phyloP scores from a whole-genome alignment of 2,888 invertebrate species.

The Mythimna loreyi region DNA sequence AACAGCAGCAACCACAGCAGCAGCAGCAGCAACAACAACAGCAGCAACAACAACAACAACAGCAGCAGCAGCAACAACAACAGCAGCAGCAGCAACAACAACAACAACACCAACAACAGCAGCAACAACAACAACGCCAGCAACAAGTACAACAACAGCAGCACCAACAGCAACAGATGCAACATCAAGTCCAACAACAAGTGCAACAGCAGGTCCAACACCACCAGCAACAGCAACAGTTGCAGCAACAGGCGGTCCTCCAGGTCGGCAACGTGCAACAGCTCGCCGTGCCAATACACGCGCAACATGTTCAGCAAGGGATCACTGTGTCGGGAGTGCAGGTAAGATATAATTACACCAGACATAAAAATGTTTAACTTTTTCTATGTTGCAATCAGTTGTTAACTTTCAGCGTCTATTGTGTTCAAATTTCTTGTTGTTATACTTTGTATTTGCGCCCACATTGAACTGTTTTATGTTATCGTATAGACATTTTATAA shows the following conservation, averaged over 20 bases:
- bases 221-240: slow-evolving; percentile 69
- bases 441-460: no score
- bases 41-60: slow-evolving; percentile 24
- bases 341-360: slow-evolving; percentile 65
- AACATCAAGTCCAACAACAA: slow-evolving; percentile 69
- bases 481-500: no score
- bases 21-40: slow-evolving; percentile 24
- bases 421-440: no score
- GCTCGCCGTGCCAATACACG: slow-evolving; percentile 83
- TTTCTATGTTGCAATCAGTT: no score
- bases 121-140: slow-evolving; percentile 35
- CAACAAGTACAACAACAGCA: slow-evolving; percentile 35
- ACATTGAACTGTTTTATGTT: no score
- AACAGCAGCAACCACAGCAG: slow-evolving; percentile 36
- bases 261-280: slow-evolving; percentile 87
- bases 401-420: no score
- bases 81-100: slow-evolving; percentile 40
- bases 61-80: slow-evolving; percentile 23
- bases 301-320: slow-evolving; percentile 81
- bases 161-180: slow-evolving; percentile 68
- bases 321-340: slow-evolving; percentile 78
- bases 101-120: slow-evolving; percentile 40
- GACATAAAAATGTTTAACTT: no score
- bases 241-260: slow-evolving; percentile 82
- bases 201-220: slow-evolving; percentile 72